A percentile compares a stretch with the other conserved stretches of the same genome.
Evolutionary conservation across 2,888 invertebrate genomes (phyloP).

Genomic region (Acronicta leporina): DNA sequence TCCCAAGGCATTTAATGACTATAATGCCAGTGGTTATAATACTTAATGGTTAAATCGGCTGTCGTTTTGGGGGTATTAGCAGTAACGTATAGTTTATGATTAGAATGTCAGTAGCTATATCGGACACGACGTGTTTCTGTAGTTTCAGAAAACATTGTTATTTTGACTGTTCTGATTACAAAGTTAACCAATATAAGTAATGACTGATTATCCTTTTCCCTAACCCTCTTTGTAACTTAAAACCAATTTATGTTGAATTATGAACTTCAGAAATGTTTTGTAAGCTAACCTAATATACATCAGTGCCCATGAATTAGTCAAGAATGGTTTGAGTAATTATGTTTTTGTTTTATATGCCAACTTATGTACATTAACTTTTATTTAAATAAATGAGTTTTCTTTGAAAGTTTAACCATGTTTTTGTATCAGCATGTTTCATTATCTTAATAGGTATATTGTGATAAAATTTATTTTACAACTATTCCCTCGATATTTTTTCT

Average conservation of each 20-base stretch:
- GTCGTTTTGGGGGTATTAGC: constrained; percentile 16
- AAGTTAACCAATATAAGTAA: neutral
- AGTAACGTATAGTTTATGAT: constrained; percentile 36
- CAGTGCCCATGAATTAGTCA: constrained; percentile 20
- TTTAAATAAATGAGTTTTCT: constrained; percentile 48
- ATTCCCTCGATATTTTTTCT: too few relatives aligned
- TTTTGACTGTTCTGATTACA: constrained; percentile 7
- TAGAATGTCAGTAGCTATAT: constrained; percentile 22
- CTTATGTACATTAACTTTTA: constrained; percentile 29
- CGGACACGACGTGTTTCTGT: constrained; percentile 3
- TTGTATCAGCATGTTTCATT: too few relatives aligned
- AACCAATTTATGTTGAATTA: neutral
- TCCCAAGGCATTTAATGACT: constrained; percentile 11
- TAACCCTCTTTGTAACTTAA: constrained; percentile 3
- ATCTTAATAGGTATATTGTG: too few relatives aligned
- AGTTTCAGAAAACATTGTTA: constrained; percentile 22
- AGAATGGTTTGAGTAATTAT: constrained; percentile 30
- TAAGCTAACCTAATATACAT: constrained; percentile 10
- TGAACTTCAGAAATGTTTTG: neutral
- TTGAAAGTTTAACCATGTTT: constrained; percentile 10
- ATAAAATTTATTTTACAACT: too few relatives aligned
- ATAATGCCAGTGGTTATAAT: constrained; percentile 18
- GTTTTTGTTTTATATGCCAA: constrained; percentile 29
- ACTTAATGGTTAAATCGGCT: constrained; percentile 22
- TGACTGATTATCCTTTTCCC: neutral